phyloP scores from a whole-genome alignment of 2,113 vertebrate genomes.

The Laterallus jamaicensis region DNA sequence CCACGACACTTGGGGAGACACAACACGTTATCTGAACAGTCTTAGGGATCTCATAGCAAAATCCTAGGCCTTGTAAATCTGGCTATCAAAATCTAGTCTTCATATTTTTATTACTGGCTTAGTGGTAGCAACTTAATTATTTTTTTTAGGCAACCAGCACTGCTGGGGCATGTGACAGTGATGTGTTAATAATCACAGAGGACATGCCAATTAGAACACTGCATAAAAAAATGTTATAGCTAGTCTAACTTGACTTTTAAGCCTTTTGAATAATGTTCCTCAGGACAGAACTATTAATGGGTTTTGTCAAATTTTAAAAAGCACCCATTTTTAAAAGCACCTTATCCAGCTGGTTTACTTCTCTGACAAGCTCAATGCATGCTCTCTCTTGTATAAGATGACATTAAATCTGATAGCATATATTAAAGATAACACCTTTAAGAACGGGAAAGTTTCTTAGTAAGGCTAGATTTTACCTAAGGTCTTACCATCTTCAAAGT shows the following conservation, averaged over 20 bases:
- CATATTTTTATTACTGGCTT: neutral
- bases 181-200: neutral
- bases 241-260: neutral
- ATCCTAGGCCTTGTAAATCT: neutral
- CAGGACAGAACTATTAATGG: neutral
- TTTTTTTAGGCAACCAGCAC: neutral
- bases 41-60: neutral
- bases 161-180: neutral
- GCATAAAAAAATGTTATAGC: neutral
- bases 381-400: neutral
- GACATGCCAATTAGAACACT: neutral
- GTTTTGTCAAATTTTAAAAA: slow-evolving; percentile 19
- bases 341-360: slow-evolving; percentile 10
- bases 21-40: neutral
- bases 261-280: neutral
- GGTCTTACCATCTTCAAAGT: neutral
- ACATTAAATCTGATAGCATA: neutral
- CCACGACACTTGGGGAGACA: neutral
- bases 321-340: neutral
- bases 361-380: neutral
- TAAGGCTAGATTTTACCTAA: slow-evolving; percentile 2
- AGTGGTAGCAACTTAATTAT: neutral
- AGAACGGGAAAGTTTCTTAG: neutral
- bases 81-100: neutral
- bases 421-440: neutral